Percentiles rank a stretch among this genome's conserved stretches.
phyloP scores from a whole-genome alignment of 2,797 vertebrate genomes.

The Lophius americanus region DNA sequence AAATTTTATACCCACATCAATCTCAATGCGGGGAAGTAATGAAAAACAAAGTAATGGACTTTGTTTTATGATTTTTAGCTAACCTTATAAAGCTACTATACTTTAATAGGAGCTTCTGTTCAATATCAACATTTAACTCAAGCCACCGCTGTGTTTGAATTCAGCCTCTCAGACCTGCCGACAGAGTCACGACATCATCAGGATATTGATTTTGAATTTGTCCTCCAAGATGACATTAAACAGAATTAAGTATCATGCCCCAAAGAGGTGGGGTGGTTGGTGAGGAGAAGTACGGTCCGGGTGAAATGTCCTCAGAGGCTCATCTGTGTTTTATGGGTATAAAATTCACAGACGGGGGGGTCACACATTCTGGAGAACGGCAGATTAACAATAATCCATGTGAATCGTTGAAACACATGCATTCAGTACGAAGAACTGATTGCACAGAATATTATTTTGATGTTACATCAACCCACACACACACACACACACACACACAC shows the following conservation, averaged over 20 bases:
- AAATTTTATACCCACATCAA: no score
- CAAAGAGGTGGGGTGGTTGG: not conserved
- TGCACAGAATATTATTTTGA: conserved; percentile 15
- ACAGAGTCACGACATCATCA: not conserved
- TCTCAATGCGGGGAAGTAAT: no score
- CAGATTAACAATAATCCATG: conserved; percentile 25
- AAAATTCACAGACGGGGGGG: no score
- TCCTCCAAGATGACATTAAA: conserved; percentile 18
- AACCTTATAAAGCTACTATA: no score
- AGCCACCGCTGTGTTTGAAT: no score
- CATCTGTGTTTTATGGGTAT: not conserved
- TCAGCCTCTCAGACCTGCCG: no score
- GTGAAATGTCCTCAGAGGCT: conserved; percentile 39
- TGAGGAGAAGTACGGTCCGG: conserved; percentile 28
- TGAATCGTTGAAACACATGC: conserved; percentile 2
- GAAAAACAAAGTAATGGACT: no score
- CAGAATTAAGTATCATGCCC: conserved; percentile 23
- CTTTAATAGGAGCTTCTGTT: no score
- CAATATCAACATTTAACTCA: no score
- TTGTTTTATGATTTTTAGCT: no score
- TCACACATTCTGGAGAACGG: no score
- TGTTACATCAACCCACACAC: conserved; percentile 31
- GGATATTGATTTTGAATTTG: conserved; percentile 26
- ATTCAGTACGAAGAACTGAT: conserved; percentile 4
- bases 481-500: conserved; percentile 5